phyloP scores from a whole-genome alignment of 2,797 vertebrate species.

The Argyrosomus regius region DNA sequence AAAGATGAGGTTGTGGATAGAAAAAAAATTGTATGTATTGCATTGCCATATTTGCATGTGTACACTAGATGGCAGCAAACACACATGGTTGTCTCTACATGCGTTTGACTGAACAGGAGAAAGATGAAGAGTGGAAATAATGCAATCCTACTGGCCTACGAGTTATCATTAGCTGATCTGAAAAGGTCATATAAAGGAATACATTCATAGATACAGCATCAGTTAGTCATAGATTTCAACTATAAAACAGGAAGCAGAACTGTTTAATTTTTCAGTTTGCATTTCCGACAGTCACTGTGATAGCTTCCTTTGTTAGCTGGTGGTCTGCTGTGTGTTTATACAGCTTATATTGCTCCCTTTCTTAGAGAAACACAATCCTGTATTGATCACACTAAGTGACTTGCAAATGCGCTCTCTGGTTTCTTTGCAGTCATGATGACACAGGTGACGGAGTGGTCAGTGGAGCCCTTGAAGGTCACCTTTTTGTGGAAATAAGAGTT shows the following conservation, averaged over 20 bases:
- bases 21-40: too few species aligned
- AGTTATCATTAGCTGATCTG: not conserved
- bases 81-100: slow-evolving; percentile 1
- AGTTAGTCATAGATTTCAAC: not conserved
- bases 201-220: not conserved
- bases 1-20: not conserved
- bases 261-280: not conserved
- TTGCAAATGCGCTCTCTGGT: slow-evolving; percentile 41
- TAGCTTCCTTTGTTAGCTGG: slow-evolving; percentile 5
- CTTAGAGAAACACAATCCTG: slow-evolving; percentile 48
- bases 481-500: not conserved
- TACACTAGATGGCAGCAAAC: slow-evolving; percentile 76
- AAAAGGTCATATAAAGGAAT: not conserved
- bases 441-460: slow-evolving; percentile 38
- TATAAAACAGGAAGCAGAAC: not conserved
- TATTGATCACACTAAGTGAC: slow-evolving; percentile 61
- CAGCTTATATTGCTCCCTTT: not conserved
- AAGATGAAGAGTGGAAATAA: not conserved
- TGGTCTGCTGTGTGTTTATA: slow-evolving; percentile 3
- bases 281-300: not conserved
- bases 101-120: not conserved
- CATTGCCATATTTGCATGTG: not conserved
- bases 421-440: slow-evolving; percentile 32
- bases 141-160: not conserved
- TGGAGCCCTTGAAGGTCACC: slow-evolving; percentile 43